Percentiles rank a stretch among this genome's conserved stretches.
phyloP scores from a whole-genome alignment of 2,888 invertebrate genomes.

The Lycocerus yunnanus region DNA sequence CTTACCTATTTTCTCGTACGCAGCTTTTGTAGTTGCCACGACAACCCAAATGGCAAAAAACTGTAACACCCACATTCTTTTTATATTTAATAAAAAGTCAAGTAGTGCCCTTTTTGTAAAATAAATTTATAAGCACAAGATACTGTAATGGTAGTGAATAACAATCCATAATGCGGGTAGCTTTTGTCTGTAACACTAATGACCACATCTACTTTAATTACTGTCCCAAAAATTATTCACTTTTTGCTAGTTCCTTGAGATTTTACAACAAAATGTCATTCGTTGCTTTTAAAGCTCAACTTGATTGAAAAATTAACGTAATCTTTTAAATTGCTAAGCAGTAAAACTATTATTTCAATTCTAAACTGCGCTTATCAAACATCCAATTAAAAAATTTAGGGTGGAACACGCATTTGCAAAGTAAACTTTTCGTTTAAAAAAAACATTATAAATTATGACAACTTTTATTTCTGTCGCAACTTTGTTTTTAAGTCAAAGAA shows the following conservation, averaged over 20 bases:
- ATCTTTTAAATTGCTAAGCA: background rate
- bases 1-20: conserved; percentile 28
- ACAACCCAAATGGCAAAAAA: conserved; percentile 18
- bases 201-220: conserved; percentile 14
- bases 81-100: conserved; percentile 13
- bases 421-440: background rate
- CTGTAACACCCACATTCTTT: conserved; percentile 26
- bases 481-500: background rate
- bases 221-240: conserved; percentile 3
- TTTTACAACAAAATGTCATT: conserved; percentile 2
- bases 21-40: conserved; percentile 17
- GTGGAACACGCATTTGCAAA: background rate
- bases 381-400: background rate
- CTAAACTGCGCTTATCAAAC: background rate
- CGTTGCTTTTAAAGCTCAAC: background rate
- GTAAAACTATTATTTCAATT: background rate
- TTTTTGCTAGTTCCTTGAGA: conserved; percentile 1
- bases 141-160: conserved; percentile 9
- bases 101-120: conserved; percentile 9
- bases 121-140: conserved; percentile 12
- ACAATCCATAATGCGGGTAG: conserved; percentile 16
- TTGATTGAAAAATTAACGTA: background rate
- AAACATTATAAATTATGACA: background rate
- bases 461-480: background rate
- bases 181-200: conserved; percentile 11